Conservation (phyloP, 1,140 invertebrate species). For the Dryas iulia region DNA sequence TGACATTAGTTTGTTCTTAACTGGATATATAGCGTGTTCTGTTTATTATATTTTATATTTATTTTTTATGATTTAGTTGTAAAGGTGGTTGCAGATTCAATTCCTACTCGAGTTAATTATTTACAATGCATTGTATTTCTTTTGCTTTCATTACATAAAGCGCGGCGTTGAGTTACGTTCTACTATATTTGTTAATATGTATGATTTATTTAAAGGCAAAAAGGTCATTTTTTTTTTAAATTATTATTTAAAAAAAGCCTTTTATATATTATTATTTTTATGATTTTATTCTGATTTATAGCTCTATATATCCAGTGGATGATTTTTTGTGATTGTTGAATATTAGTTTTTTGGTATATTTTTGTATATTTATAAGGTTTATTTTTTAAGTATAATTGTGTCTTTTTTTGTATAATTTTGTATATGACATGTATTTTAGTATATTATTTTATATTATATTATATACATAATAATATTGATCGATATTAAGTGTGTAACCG, state of each 20-base stretch:
- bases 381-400: background rate
- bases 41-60: background rate
- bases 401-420: slow-evolving; percentile 14
- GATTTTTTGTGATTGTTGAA: slow-evolving; percentile 6
- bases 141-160: too few relatives aligned
- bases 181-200: too few relatives aligned
- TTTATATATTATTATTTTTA: too few relatives aligned
- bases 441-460: slow-evolving; percentile 4
- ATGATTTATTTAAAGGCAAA: too few relatives aligned
- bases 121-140: too few relatives aligned
- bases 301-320: background rate
- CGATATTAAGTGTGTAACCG: slow-evolving; percentile 26
- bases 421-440: slow-evolving; percentile 12
- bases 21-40: background rate
- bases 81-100: too few relatives aligned
- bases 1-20: background rate
- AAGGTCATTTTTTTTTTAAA: too few relatives aligned
- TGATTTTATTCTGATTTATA: background rate
- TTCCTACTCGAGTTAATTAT: too few relatives aligned
- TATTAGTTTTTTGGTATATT: background rate
- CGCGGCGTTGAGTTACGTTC: too few relatives aligned
- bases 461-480: slow-evolving; percentile 10
- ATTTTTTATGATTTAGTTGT: too few relatives aligned
- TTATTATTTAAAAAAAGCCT: too few relatives aligned
- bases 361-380: background rate